Base-by-base conservation (phyloP, 2,797 vertebrate species). In the Acropternis orthonyx region DNA sequence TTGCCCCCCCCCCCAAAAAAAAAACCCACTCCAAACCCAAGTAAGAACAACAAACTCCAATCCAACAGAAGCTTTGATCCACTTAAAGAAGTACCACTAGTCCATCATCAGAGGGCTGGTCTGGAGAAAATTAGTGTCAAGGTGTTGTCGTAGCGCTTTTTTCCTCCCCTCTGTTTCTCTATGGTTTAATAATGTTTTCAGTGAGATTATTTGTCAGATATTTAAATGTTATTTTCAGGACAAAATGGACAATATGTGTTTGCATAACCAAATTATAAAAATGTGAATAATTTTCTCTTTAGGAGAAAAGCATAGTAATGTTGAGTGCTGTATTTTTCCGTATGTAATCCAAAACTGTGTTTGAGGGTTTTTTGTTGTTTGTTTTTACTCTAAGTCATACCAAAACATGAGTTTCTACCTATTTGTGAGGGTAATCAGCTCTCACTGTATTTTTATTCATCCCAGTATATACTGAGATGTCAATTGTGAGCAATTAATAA, bases 1-100 rank as follows among this genome's bases (percentile, higher is more conserved):
- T n/a, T n/a, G 34, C 22, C 39, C 1, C 0, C 6, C 10, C 6
- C 10, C 7, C n/a, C 1, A 12, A 55, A 41, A 27, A 30, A 71
- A 86, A n/a, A n/a, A n/a, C n/a, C n/a, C n/a, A n/a, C n/a, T 10
- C 14, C 14, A 54, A 91, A 32, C 15, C 22, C 19, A 36, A 14
- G 7, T 59, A 63, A 71, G n/a, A 63, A 5, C 41, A 82, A 36
- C 17, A 65, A 58, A 13, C 18, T 37, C 46, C 24, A 51, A 51
- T 22, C 13, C 14, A 61, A 1, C 0, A 68, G 36, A 84, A 75
- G 41, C 28, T 62, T 54, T 89, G 44, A 39, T 76, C 27, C 15
- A 7, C 20, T 56, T 27, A 24, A 51, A 55, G 76, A 79, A 56
- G 28, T 49, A 34, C 18, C 6, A 12, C 3, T 23, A 36, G n/a